phyloP scores from a whole-genome alignment of 2,888 invertebrate genomes.

The Drosophila colorata region DNA sequence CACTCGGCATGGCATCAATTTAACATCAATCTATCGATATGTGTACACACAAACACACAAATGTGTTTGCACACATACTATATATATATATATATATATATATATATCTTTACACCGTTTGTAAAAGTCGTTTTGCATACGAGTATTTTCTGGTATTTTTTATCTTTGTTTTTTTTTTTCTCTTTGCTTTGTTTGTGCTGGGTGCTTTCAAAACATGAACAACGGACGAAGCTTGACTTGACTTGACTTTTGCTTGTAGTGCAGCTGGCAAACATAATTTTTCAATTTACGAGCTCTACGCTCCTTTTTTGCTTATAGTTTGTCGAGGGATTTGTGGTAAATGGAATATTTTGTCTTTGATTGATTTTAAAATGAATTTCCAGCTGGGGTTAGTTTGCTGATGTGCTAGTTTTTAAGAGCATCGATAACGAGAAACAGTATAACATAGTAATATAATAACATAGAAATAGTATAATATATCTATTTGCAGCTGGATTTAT shows the following conservation, averaged over 20 bases:
- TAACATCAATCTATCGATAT: slow-evolving; percentile 76
- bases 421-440: neutral
- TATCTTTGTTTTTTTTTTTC: slow-evolving; percentile 18
- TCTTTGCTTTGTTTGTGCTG: slow-evolving; percentile 42
- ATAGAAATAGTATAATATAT: no score
- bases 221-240: slow-evolving; percentile 17
- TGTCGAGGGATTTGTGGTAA: slow-evolving; percentile 29
- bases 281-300: slow-evolving; percentile 30
- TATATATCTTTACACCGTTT: slow-evolving; percentile 47
- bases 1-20: slow-evolving; percentile 76
- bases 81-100: slow-evolving; percentile 13
- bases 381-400: slow-evolving; percentile 2
- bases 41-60: slow-evolving; percentile 10
- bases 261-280: slow-evolving; percentile 44
- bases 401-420: neutral
- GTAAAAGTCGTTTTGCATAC: slow-evolving; percentile 65
- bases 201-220: slow-evolving; percentile 66
- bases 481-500: neutral
- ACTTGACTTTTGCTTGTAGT: slow-evolving; percentile 43
- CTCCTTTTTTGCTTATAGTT: slow-evolving; percentile 14
- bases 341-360: slow-evolving; percentile 40
- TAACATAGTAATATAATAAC: no score
- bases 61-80: neutral
- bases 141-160: slow-evolving; percentile 48
- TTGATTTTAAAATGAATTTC: slow-evolving; percentile 35